These are phyloP conservation scores for Anagrus nilaparvatae DNA, from an alignment of 1,140 invertebrate genomes.

Conservation along the genomic window DNA sequence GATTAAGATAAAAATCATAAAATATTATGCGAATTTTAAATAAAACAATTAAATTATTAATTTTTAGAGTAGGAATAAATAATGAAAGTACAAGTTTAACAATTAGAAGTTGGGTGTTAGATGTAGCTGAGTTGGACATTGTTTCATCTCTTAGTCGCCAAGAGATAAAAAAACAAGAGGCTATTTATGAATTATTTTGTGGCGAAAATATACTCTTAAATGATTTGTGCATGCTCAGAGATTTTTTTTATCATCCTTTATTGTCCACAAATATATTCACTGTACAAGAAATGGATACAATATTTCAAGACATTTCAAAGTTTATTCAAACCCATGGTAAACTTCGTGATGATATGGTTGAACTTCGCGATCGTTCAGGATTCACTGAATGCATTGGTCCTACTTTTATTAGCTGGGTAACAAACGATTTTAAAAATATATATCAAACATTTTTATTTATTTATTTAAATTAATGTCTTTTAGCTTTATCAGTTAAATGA, in stretches of 20 bases:
- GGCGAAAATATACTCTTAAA: slow-evolving; percentile 46
- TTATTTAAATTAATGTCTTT: too few relatives aligned
- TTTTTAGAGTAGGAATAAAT: slow-evolving; percentile 16
- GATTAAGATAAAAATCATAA: background rate
- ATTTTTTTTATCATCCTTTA: slow-evolving; percentile 43
- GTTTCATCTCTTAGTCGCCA: slow-evolving; percentile 21
- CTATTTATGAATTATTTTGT: slow-evolving; percentile 47
- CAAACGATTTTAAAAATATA: background rate
- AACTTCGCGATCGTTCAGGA: slow-evolving; percentile 38
- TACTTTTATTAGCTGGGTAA: slow-evolving; percentile 43
- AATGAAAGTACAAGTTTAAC: slow-evolving; percentile 23
- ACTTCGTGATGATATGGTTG: slow-evolving; percentile 35
- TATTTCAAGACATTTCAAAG: slow-evolving; percentile 39
- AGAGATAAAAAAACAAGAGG: slow-evolving; percentile 34
- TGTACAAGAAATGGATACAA: slow-evolving; percentile 35
- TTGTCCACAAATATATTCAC: slow-evolving; percentile 39
- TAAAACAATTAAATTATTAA: too few relatives aligned
- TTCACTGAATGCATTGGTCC: slow-evolving; percentile 41
- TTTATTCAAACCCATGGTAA: slow-evolving; percentile 37
- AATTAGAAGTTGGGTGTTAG: slow-evolving; percentile 31
- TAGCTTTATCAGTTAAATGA: slow-evolving; percentile 25
- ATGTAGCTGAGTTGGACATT: slow-evolving; percentile 23
- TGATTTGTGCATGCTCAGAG: slow-evolving; percentile 40
- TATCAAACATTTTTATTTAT: slow-evolving; percentile 17
- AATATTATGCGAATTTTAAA: too few relatives aligned